Evolutionary conservation across 1,140 invertebrate genomes (phyloP).

Genomic region (Globodera ellingtonae): DNA sequence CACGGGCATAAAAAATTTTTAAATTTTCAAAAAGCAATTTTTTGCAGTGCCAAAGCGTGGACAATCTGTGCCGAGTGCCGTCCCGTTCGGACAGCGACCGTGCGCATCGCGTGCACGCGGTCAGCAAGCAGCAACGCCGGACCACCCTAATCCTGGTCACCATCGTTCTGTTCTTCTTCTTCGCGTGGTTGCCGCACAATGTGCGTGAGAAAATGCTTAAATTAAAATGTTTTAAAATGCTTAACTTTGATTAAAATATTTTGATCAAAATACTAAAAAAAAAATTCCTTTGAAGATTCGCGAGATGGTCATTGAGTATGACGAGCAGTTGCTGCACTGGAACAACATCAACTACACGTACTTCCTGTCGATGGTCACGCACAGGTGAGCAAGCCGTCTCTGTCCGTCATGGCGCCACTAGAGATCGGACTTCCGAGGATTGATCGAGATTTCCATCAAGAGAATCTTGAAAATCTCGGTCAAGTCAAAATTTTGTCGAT

Average conservation of each 20-base stretch:
- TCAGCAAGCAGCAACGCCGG: constrained; percentile 73
- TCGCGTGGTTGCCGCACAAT: constrained; percentile 92
- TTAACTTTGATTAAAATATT: too few relatives aligned
- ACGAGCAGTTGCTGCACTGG: constrained; percentile 65
- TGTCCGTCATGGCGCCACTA: too few relatives aligned
- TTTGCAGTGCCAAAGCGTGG: background rate
- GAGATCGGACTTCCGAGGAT: too few relatives aligned
- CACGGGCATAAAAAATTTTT: too few relatives aligned
- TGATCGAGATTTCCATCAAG: too few relatives aligned
- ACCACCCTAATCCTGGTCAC: constrained; percentile 87
- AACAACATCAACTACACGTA: constrained; percentile 56
- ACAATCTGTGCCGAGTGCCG: background rate
- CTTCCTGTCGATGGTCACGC: constrained; percentile 57
- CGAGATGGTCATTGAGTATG: constrained; percentile 80
- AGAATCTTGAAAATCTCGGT: too few relatives aligned
- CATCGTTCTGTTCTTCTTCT: constrained; percentile 91
- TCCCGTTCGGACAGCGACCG: constrained; percentile 32
- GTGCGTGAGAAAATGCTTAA: constrained; percentile 67
- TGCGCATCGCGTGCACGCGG: constrained; percentile 39
- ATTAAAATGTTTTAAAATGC: too few relatives aligned
- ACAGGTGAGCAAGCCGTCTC: constrained; percentile 34
- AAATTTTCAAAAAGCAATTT: too few relatives aligned
- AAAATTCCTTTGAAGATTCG: background rate
- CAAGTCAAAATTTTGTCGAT: too few relatives aligned
- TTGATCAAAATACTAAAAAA: background rate